These are phyloP conservation scores for Semicossyphus pulcher DNA, from an alignment of 2,113 vertebrate genomes.

Conservation along the genomic window DNA sequence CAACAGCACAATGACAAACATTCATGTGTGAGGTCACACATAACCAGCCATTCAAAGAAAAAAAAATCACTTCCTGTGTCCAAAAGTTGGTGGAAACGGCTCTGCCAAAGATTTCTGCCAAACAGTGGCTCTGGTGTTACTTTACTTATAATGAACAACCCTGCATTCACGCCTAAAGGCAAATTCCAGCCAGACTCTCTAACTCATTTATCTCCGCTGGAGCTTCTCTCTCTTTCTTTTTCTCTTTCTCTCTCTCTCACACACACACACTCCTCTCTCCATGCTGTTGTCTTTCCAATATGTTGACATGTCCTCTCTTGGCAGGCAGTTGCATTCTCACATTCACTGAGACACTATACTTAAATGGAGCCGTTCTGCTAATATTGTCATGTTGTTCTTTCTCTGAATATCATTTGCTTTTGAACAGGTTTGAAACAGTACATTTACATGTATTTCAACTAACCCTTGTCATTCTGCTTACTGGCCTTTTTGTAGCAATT, in stretches of 20 bases:
- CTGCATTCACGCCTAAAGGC: conserved; percentile 38
- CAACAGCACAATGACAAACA: conserved; percentile 49
- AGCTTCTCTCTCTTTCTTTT: background rate
- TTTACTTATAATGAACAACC: conserved; percentile 35
- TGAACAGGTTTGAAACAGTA: background rate
- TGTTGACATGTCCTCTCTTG: conserved; percentile 2
- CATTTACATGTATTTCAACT: background rate
- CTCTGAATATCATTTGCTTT: conserved; percentile 3
- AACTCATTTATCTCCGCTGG: conserved; percentile 19
- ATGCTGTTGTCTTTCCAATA: conserved; percentile 9
- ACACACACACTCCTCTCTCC: background rate
- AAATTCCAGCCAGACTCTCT: conserved; percentile 45
- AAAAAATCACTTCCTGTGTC: conserved; percentile 52
- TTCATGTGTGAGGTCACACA: conserved; percentile 55
- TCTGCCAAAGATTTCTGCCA: conserved; percentile 19
- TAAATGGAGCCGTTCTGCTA: background rate
- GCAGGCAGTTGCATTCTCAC: conserved; percentile 7
- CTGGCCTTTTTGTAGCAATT: background rate
- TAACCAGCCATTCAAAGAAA: conserved; percentile 28
- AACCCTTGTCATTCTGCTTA: background rate
- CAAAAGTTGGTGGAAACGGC: conserved; percentile 15
- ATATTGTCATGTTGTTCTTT: background rate
- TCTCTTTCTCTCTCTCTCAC: background rate
- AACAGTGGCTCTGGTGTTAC: conserved; percentile 20
- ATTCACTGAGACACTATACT: background rate